Evolutionary conservation across 30 jellyfish, hydroid and myxozoan species (phyloP).

Genomic region (Sanderia malayensis): DNA sequence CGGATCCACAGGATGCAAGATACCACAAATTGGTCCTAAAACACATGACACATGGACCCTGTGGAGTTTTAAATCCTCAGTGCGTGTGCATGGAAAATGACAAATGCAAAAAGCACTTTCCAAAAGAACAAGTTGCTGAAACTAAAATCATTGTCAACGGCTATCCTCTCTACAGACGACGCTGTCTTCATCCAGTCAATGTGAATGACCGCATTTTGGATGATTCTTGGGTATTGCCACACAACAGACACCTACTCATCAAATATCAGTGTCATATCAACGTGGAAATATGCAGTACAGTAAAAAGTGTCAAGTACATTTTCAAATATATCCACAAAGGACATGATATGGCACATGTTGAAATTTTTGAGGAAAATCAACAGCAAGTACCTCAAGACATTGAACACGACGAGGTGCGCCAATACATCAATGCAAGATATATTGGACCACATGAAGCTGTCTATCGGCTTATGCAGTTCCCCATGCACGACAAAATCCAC

Average conservation of each 20-base stretch:
- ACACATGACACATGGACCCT: conserved; percentile 78
- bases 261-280: conserved; percentile 68
- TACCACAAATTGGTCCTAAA: too few relatives aligned
- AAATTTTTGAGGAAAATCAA: conserved; percentile 56
- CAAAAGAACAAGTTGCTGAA: conserved; percentile 8
- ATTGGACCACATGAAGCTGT: conserved; percentile 55
- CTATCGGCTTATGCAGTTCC: conserved; percentile 26
- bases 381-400: conserved; percentile 53
- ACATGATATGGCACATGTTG: too few relatives aligned
- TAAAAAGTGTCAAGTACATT: conserved; percentile 50
- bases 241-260: conserved; percentile 53
- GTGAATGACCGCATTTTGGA: conserved; percentile 30
- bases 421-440: conserved; percentile 42
- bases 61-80: conserved; percentile 56
- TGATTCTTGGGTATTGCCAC: conserved; percentile 70
- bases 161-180: conserved; percentile 66
- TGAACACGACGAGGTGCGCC: conserved; percentile 46
- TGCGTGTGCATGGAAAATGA: conserved; percentile 76
- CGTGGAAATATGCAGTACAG: conserved; percentile 58
- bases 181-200: conserved; percentile 34
- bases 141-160: conserved; percentile 44
- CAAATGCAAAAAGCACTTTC: conserved; percentile 48
- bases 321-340: too few relatives aligned
- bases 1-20: too few relatives aligned
- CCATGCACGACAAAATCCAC: conserved; percentile 51